Evolutionary conservation across 2,888 invertebrate species (phyloP), one percentile per base, ranked within the genome.

Genomic region (Phoronis australis): DNA sequence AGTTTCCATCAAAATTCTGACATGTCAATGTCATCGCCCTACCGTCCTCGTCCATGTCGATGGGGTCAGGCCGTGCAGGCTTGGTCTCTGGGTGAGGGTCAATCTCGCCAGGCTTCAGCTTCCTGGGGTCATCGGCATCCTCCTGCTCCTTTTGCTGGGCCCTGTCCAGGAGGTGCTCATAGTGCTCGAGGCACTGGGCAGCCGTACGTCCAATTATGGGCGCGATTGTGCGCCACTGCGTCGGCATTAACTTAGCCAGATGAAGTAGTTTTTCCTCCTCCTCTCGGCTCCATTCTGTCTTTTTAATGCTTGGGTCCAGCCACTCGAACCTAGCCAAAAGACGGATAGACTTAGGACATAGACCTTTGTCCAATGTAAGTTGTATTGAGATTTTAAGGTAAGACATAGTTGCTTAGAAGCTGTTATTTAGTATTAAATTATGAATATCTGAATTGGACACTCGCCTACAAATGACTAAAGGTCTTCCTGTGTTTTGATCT

Each of bases 21-120:
- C 9, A 35, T 35, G 15, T n/a, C 6, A 39, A 12, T 6, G 15
- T 15, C 9, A 21, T 40, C 2, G 47, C 48, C 62, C 57, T 78
- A 90, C 90, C 95, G 83, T 99, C 97, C 84, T 99, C 97, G 79
- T 99, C 99, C 99, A 99, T 99, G 73, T 99, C 99, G 68, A 97
- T 93, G 1, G 97, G 97, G 80, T 99, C 99, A 1, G 99, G 99
- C 45, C 97, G 82, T 0, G 99, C 99, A 2, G 99, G 99, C 78
- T 99, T 99, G 0, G 97, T 99, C 80, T 99, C 99, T 9, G 99
- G 99, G 79, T 97, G 97, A 0, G 99, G 99, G 80, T 99, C 99
- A 68, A 99, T 99, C 81, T 99, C 99, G 24, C 99, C 99, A 0
- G 97, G 97, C 74, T 95, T 95, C 38, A 99, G 81, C 75, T 97